Conservation (phyloP, 2,113 vertebrate genomes). For the Hippocampus guttulatus region DNA sequence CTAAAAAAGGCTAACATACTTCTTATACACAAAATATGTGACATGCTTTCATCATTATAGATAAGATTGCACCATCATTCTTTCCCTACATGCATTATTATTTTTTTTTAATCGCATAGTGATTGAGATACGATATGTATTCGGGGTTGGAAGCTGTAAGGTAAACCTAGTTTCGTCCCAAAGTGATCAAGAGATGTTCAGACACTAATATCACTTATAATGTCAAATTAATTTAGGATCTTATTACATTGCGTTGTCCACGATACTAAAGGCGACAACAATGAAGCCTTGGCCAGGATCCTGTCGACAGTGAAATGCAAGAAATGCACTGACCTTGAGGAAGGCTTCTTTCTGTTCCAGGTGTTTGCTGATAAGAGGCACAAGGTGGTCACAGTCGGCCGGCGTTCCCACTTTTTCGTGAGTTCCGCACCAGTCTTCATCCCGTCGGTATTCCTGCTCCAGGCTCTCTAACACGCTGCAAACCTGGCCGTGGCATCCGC, state of each 20-base stretch:
- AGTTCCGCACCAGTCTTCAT: conserved; percentile 95
- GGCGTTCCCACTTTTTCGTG: conserved; percentile 88
- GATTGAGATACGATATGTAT: too few species aligned
- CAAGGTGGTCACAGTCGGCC: conserved; percentile 87
- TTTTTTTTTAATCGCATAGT: too few species aligned
- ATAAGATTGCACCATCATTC: too few species aligned
- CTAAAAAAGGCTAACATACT: background rate
- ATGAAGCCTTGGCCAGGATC: background rate
- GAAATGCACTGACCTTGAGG: conserved; percentile 65
- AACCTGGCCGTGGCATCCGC: conserved; percentile 70
- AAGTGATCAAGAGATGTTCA: too few species aligned
- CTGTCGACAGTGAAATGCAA: background rate
- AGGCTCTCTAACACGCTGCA: conserved; percentile 95
- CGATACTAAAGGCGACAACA: background rate
- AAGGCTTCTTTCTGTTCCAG: conserved; percentile 99
- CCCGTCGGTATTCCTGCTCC: conserved; percentile 93
- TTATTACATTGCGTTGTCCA: background rate
- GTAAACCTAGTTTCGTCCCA: too few species aligned
- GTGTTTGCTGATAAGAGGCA: conserved; percentile 97
- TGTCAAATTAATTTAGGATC: background rate
- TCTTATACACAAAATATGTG: background rate
- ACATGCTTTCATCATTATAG: background rate
- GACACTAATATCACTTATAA: too few species aligned
- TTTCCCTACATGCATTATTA: too few species aligned
- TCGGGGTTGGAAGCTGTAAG: too few species aligned